Percentiles rank a stretch among this genome's conserved stretches.
These are phyloP conservation scores for Odontamblyopus rebecca DNA, from an alignment of 2,797 vertebrate species.

Conservation along the genomic window DNA sequence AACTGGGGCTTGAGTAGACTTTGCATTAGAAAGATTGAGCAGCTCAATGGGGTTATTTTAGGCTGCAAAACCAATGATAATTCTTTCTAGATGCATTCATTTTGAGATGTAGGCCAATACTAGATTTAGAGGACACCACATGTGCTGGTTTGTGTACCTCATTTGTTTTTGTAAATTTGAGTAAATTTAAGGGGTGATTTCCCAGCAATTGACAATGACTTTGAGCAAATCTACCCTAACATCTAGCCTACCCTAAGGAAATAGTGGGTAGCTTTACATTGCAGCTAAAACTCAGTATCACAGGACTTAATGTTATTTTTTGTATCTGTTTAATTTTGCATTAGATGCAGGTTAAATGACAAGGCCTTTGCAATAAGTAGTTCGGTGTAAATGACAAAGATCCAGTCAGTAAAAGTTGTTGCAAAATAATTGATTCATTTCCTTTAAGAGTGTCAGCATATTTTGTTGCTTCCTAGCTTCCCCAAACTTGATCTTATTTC, in stretches of 20 bases:
- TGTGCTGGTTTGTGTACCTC: not conserved
- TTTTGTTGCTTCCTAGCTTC: constrained; percentile 12
- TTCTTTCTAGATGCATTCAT: not conserved
- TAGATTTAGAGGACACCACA: not conserved
- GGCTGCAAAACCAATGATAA: not conserved
- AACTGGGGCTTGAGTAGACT: constrained; percentile 24
- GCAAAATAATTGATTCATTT: constrained; percentile 3
- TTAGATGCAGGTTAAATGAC: not conserved
- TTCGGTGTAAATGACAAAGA: not conserved
- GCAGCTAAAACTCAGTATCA: not conserved
- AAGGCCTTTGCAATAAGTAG: not conserved
- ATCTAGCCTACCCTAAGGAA: not conserved
- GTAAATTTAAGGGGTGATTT: not conserved
- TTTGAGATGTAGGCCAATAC: not conserved
- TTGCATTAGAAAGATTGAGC: not conserved
- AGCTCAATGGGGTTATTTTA: not conserved
- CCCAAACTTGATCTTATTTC: constrained; percentile 7
- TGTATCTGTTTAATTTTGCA: constrained; percentile 11
- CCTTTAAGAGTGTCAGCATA: constrained; percentile 5
- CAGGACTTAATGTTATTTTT: not conserved
- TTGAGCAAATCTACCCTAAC: too few species aligned
- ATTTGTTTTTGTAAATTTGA: not conserved
- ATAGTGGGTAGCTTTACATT: not conserved
- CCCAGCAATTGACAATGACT: too few species aligned
- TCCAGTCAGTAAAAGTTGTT: not conserved